These are phyloP conservation scores for Otocyon megalotis DNA, from an alignment of 2,113 vertebrate genomes.

Conservation along the genomic window DNA sequence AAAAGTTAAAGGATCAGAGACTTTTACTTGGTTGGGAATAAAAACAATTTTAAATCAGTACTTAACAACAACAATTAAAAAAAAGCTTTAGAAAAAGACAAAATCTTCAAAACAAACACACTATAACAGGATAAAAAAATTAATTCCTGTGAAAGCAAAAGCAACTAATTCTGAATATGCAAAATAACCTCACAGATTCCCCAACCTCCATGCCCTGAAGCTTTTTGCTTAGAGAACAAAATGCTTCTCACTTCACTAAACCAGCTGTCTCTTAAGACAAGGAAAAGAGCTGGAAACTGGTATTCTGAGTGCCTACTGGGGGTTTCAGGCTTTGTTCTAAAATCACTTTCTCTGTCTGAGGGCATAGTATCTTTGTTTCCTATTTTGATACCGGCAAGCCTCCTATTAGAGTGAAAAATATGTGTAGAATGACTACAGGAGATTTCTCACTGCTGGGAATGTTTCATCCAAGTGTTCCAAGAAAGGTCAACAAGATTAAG, in stretches of 20 bases:
- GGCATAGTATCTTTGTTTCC: not conserved
- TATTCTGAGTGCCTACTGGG: not conserved
- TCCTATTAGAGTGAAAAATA: not conserved
- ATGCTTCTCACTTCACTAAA: not conserved
- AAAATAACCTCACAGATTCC: slow-evolving; percentile 54
- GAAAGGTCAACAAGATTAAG: slow-evolving; percentile 5
- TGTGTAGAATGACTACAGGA: not conserved
- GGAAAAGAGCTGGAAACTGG: not conserved
- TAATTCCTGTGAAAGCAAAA: slow-evolving; percentile 47
- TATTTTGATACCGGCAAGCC: not conserved
- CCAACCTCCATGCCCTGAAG: slow-evolving; percentile 14
- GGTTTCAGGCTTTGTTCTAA: not conserved
- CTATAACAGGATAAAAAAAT: slow-evolving; percentile 47
- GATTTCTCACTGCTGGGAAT: not conserved
- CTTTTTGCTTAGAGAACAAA: slow-evolving; percentile 64
- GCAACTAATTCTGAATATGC: slow-evolving; percentile 54
- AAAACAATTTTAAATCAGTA: slow-evolving; percentile 6
- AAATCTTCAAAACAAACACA: slow-evolving; percentile 22
- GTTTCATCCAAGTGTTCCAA: not conserved
- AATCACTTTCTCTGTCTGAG: not conserved
- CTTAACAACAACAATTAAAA: not conserved
- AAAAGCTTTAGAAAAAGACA: not conserved
- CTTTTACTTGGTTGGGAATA: slow-evolving; percentile 16
- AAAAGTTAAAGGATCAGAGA: slow-evolving; percentile 29
- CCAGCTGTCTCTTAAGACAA: slow-evolving; percentile 52